Base-by-base conservation (phyloP, 2,888 invertebrate genomes). In the Orgyia antiqua region DNA sequence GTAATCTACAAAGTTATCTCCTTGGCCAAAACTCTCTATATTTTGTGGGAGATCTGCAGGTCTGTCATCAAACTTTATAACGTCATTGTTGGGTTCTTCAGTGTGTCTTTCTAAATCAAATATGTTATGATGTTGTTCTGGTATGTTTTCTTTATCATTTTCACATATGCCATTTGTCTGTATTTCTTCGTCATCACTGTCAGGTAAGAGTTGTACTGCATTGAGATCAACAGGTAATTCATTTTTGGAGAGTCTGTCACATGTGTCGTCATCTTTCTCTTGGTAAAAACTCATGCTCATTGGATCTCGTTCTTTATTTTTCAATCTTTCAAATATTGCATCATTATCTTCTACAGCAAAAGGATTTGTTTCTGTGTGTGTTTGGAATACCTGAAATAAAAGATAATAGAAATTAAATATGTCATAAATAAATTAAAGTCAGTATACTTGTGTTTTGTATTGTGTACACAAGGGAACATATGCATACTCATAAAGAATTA, bases 261-360 rank as follows among this genome's bases (percentile, higher is more conserved):
- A 80, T 1, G 84, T 83, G 39, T 87, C 88, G 45, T 88, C 87
- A 49, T 87, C 88, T 57, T 89, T 88, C 53, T 89, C 89, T 54
- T 89, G 89, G 55, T 89, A 89, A 62, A 90, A 90, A 31, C 89
- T 89, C 89, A 89, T 89, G 42, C 88, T 89, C 90, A 90, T 90
- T 9, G 89, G 89, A 71, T 90, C 89, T 35, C 87, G 72, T 57
- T 89, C 88, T 58, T 89, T 89, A 47, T 82, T 87, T 64, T 87
- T 87, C 42, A 86, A 69, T 47, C 87, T 76, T 65, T 87, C 82
- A 51, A 84, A 76, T 31, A 87, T 58, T 58, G 82, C 87, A 47
- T 87, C 80, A 52, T 83, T 77, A 27, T 68, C 71, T 42, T 84
- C 86, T 31, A 60, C 49, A n/a, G 71, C 70, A 52, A 82, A 84